Evolutionary conservation across 92 coral and sea anemone genomes (phyloP).

Genomic region (Metridium senile): DNA sequence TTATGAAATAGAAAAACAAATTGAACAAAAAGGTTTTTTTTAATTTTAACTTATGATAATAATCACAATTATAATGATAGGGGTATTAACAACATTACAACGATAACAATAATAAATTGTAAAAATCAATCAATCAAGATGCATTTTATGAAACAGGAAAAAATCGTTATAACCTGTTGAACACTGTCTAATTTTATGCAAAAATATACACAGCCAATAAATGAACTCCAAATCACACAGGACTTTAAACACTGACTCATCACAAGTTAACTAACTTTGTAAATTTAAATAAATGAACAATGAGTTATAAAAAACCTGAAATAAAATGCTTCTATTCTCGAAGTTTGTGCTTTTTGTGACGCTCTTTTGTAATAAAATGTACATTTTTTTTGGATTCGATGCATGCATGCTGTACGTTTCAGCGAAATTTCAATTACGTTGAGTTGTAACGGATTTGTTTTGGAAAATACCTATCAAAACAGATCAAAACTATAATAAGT

Average conservation of each 20-base stretch:
- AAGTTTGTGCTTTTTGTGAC: no score
- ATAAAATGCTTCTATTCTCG: no score
- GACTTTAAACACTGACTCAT: background rate
- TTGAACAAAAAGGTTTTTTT: no score
- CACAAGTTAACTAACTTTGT: background rate
- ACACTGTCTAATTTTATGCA: background rate
- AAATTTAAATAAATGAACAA: background rate
- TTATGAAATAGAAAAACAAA: no score
- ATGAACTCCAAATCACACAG: background rate
- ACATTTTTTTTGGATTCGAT: no score
- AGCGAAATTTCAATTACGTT: background rate
- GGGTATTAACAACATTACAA: no score
- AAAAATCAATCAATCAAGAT: background rate
- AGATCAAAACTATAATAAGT: background rate
- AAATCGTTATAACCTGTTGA: conserved; percentile 1
- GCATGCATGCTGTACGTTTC: no score
- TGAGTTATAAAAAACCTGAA: background rate
- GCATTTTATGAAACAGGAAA: background rate
- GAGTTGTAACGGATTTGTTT: background rate
- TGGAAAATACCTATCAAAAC: background rate
- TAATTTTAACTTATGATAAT: no score
- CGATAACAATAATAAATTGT: background rate
- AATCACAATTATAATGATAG: no score
- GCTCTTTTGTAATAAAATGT: no score
- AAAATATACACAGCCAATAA: conserved; percentile 18